Conservation (phyloP, 2,113 vertebrate species). For the Coturnix japonica region DNA sequence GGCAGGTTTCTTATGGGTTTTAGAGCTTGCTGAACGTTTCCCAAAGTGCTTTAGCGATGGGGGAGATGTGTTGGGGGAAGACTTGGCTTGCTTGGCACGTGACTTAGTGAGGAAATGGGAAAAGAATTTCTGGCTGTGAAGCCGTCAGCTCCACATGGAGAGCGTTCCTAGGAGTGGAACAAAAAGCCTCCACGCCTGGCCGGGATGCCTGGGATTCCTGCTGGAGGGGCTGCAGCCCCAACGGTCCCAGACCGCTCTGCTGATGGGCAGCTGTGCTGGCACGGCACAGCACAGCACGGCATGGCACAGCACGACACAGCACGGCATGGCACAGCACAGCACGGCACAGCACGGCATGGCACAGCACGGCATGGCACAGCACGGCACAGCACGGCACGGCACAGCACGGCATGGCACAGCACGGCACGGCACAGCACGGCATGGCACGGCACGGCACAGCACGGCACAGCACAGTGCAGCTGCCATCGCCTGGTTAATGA, state of each 20-base stretch:
- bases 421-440: background rate
- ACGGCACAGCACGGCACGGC: background rate
- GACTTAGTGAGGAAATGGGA: conserved; percentile 76
- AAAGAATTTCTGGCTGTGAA: conserved; percentile 81
- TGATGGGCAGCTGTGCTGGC: background rate
- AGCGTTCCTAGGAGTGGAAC: conserved; percentile 73
- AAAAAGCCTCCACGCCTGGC: conserved; percentile 72
- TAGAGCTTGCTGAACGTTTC: background rate
- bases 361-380: background rate
- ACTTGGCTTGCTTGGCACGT: conserved; percentile 60
- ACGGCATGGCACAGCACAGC: background rate
- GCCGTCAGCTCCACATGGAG: conserved; percentile 73
- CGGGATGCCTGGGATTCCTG: conserved; percentile 80
- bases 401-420: background rate
- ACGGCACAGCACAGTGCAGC: background rate
- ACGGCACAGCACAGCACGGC: background rate
- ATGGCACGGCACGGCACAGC: background rate
- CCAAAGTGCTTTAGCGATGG: background rate
- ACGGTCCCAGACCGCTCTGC: conserved; percentile 50
- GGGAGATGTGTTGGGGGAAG: conserved; percentile 12
- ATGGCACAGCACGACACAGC: background rate
- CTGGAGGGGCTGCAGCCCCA: conserved; percentile 64
- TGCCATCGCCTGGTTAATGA: conserved; percentile 11
- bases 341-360: background rate
- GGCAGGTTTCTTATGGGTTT: background rate